Evolutionary conservation across 2,888 invertebrate species (phyloP).

Genomic region (Colletes collaris): DNA sequence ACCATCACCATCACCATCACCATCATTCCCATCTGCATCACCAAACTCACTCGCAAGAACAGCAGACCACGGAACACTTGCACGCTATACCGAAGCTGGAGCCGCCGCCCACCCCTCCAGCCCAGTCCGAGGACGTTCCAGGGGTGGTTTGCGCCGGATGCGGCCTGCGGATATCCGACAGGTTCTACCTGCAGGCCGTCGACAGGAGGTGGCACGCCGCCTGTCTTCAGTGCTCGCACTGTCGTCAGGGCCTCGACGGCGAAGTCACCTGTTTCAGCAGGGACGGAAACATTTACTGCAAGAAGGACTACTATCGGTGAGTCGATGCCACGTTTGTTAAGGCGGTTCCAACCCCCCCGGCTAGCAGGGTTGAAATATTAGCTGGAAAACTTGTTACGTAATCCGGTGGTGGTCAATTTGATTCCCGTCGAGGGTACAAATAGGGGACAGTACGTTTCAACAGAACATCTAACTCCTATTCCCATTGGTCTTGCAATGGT

Average conservation of each 20-base stretch:
- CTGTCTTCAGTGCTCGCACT: slow-evolving; percentile 95
- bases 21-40: slow-evolving; percentile 72
- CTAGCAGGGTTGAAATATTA: neutral
- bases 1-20: slow-evolving; percentile 74
- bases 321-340: slow-evolving; percentile 77
- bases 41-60: slow-evolving; percentile 74
- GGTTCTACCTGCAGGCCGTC: slow-evolving; percentile 95
- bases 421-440: no score
- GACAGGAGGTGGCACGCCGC: slow-evolving; percentile 97
- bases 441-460: no score
- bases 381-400: no score
- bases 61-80: slow-evolving; percentile 80
- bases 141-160: slow-evolving; percentile 93
- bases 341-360: slow-evolving; percentile 18
- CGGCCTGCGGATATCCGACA: slow-evolving; percentile 92
- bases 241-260: slow-evolving; percentile 94
- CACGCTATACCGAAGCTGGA: slow-evolving; percentile 85
- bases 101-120: slow-evolving; percentile 82
- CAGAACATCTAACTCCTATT: no score
- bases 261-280: slow-evolving; percentile 96
- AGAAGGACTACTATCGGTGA: slow-evolving; percentile 98
- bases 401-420: no score
- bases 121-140: slow-evolving; percentile 81
- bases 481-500: no score
- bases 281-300: slow-evolving; percentile 97